Conservation (phyloP, 2,797 vertebrate species). For the Chelidonichthys spinosus region DNA sequence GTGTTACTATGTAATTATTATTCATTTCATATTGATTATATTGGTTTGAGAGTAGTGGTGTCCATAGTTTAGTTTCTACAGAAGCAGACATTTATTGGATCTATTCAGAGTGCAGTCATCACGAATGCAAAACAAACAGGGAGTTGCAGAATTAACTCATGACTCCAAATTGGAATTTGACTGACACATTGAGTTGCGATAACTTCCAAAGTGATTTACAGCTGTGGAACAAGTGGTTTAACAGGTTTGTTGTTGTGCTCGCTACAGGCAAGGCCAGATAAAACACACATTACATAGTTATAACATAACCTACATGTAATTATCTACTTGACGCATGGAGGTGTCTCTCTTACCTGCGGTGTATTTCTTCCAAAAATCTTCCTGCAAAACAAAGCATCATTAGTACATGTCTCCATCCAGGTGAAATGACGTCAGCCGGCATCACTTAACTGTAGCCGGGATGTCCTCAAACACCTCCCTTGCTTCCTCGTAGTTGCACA, state of each 20-base stretch:
- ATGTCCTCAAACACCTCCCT: conserved; percentile 92
- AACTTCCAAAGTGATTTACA: background rate
- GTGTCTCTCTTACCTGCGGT: conserved; percentile 71
- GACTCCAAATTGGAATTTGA: background rate
- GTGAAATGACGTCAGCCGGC: background rate
- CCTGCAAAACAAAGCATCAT: conserved; percentile 76
- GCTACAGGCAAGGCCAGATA: background rate
- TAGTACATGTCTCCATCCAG: background rate
- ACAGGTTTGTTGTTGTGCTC: conserved; percentile 46
- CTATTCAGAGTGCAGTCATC: background rate
- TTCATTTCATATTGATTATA: background rate
- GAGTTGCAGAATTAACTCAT: background rate
- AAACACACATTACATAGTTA: background rate
- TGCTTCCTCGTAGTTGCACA: conserved; percentile 95
- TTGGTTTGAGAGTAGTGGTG: background rate
- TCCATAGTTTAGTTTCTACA: background rate
- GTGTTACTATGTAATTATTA: background rate
- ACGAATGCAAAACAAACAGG: conserved; percentile 2
- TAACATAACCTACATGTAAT: background rate
- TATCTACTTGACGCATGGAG: background rate
- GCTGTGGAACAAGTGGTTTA: conserved; percentile 21
- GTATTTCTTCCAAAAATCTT: conserved; percentile 91
- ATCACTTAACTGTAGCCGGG: conserved; percentile 86
- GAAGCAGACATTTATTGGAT: background rate
- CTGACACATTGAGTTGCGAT: background rate